Percentiles rank a stretch among this genome's conserved stretches.
These are phyloP conservation scores for Ceratothoa steindachneri DNA, from an alignment of 2,888 invertebrate species.

Conservation along the genomic window DNA sequence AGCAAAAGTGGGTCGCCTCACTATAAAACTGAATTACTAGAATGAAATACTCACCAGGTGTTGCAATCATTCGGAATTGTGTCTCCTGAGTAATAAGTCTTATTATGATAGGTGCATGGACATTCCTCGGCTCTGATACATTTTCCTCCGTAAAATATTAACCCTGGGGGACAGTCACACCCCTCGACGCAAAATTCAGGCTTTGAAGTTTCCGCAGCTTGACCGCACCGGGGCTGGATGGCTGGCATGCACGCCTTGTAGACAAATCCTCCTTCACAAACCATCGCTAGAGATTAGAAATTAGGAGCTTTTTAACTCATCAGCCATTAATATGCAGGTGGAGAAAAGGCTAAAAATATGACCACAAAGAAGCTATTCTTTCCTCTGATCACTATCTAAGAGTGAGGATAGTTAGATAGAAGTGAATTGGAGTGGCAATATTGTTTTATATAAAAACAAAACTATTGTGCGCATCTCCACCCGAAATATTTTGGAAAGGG, in stretches of 20 bases:
- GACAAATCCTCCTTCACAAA: conserved; percentile 68
- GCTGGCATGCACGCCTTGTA: conserved; percentile 75
- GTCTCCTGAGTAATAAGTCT: conserved; percentile 68
- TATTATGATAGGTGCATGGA: conserved; percentile 73
- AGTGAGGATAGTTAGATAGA: too few species aligned
- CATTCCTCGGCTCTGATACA: conserved; percentile 71
- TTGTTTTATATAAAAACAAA: too few species aligned
- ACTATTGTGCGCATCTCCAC: too few species aligned
- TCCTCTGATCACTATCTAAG: background rate
- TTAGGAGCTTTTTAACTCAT: conserved; percentile 30
- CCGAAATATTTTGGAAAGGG: too few species aligned
- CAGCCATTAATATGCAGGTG: background rate
- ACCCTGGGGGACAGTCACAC: conserved; percentile 78
- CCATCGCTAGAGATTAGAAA: conserved; percentile 72
- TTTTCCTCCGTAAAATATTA: conserved; percentile 65
- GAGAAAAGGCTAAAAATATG: background rate
- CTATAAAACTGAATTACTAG: too few species aligned
- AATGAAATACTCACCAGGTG: conserved; percentile 65
- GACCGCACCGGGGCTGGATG: conserved; percentile 68
- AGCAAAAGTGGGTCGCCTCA: too few species aligned
- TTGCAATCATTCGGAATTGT: conserved; percentile 78
- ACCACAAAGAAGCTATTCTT: background rate
- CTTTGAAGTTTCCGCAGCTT: conserved; percentile 52
- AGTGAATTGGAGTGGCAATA: too few species aligned
- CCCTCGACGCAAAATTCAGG: conserved; percentile 72